These are phyloP conservation scores for Hydrophis major DNA, from an alignment of 2,797 vertebrate genomes.

Conservation along the genomic window DNA sequence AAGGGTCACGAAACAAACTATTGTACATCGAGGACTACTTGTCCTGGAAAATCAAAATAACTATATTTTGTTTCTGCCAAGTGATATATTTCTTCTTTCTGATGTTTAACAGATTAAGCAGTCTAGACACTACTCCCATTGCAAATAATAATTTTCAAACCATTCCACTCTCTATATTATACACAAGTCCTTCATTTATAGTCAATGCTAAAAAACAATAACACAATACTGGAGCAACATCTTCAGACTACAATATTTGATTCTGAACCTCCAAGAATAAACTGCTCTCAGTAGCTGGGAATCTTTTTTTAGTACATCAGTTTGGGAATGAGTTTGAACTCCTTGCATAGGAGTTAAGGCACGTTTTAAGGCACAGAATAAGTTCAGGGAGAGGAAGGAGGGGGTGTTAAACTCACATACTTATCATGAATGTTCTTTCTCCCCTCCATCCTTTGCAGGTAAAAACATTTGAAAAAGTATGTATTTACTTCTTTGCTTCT, in stretches of 20 bases:
- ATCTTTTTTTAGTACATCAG: background rate
- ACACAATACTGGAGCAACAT: background rate
- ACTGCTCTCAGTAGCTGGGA: background rate
- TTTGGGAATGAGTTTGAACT: background rate
- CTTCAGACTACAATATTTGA: background rate
- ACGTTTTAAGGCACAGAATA: background rate
- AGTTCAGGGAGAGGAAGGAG: no score
- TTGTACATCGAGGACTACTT: no score
- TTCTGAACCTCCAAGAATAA: background rate
- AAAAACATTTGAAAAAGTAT: background rate
- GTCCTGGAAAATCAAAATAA: background rate
- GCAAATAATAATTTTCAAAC: background rate
- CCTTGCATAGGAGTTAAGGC: background rate
- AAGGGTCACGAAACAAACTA: no score
- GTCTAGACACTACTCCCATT: background rate
- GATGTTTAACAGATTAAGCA: background rate
- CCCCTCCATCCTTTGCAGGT: background rate
- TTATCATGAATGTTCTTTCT: background rate
- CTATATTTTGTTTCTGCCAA: background rate
- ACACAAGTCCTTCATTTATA: background rate
- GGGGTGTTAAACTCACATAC: background rate
- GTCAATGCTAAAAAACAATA: no score
- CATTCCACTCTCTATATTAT: background rate
- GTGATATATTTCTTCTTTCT: background rate
- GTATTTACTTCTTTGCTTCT: background rate